A percentile compares a stretch with the other conserved stretches of the same genome.
These are phyloP conservation scores for Meles meles DNA, from an alignment of 2,113 vertebrate genomes.

Conservation along the genomic window DNA sequence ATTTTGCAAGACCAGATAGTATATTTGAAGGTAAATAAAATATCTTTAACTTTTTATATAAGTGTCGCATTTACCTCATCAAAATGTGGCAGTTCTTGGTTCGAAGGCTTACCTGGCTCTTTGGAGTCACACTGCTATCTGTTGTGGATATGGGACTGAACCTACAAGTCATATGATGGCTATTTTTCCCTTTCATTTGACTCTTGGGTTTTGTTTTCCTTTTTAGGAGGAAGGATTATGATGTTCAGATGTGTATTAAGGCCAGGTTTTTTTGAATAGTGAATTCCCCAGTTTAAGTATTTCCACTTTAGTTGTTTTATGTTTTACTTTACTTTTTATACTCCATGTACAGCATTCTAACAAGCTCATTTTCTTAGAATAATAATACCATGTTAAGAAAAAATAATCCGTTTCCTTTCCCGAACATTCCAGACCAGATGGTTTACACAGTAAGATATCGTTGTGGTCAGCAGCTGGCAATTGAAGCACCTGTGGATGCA, in stretches of 20 bases:
- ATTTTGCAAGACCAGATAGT: constrained; percentile 98
- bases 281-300: background rate
- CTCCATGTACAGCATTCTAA: background rate
- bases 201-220: background rate
- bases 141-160: background rate
- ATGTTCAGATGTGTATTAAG: constrained; percentile 2
- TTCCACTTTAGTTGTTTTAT: background rate
- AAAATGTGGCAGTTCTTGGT: background rate
- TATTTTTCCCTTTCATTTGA: background rate
- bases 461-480: constrained; percentile 94
- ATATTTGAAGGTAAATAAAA: constrained; percentile 93
- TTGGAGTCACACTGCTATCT: background rate
- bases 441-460: constrained; percentile 96
- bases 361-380: constrained; percentile 28
- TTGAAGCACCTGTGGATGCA: constrained; percentile 94
- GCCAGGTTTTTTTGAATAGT: background rate
- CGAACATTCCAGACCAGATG: constrained; percentile 91
- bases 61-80: background rate
- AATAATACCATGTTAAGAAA: background rate
- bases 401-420: constrained; percentile 26
- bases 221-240: background rate
- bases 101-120: background rate
- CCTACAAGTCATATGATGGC: background rate
- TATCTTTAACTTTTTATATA: background rate
- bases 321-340: background rate